These are phyloP conservation scores for Xenopus petersii DNA, from an alignment of 2,797 vertebrate genomes.

Conservation along the genomic window DNA sequence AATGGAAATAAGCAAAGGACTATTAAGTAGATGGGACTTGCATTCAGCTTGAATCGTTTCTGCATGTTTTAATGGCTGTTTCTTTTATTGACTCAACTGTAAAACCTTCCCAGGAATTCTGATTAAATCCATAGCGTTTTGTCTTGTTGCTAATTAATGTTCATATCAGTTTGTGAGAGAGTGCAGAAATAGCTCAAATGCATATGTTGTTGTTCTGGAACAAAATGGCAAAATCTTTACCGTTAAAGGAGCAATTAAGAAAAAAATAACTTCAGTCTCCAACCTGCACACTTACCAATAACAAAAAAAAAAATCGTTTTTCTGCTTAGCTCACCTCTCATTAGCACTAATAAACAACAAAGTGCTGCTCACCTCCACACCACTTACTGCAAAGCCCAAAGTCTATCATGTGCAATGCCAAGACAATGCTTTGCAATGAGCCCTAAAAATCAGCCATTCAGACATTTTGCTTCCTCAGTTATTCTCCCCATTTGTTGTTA, in stretches of 20 bases:
- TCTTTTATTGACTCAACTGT: conserved; percentile 30
- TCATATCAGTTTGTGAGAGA: not conserved
- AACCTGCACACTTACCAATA: too few species aligned
- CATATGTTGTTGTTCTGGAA: not conserved
- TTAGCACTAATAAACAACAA: too few species aligned
- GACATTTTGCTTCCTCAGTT: too few species aligned
- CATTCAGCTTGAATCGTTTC: conserved; percentile 17
- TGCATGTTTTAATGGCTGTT: not conserved
- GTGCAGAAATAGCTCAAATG: conserved; percentile 10
- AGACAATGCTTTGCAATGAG: too few species aligned
- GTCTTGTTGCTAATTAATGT: conserved; percentile 17
- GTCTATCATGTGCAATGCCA: too few species aligned
- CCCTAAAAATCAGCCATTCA: too few species aligned
- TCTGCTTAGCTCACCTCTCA: too few species aligned
- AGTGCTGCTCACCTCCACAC: too few species aligned
- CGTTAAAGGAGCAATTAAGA: not conserved
- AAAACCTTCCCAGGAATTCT: conserved; percentile 14
- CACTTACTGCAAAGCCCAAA: too few species aligned
- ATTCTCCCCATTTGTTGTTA: too few species aligned
- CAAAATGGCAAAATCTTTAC: not conserved
- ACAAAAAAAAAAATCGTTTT: too few species aligned
- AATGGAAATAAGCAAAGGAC: conserved; percentile 27
- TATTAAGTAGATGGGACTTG: conserved; percentile 15
- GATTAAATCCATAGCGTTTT: conserved; percentile 22
- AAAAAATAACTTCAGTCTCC: too few species aligned